Evolutionary conservation across 2,113 vertebrate genomes (phyloP), one percentile per base, ranked within the genome.

Genomic region (Arenaria interpres): DNA sequence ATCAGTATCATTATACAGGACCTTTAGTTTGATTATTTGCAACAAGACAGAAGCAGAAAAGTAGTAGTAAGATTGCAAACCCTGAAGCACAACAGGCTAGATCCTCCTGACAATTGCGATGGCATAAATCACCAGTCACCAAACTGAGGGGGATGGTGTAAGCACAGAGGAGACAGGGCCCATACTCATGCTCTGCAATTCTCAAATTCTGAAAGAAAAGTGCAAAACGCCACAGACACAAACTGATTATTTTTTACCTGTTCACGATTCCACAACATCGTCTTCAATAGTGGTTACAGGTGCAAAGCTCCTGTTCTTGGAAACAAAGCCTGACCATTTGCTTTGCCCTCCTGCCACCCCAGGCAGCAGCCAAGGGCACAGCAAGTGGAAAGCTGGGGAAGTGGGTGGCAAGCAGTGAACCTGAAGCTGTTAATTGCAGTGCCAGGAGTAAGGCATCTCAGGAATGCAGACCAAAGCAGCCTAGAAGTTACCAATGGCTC

Each of bases 391-490:
- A 83, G 90, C 96, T 48, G 72, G 96, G 97, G 97, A 97, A 97
- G 95, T 82, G 64, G 90, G 95, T 91, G 95, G 97, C 98, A 96
- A 94, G 98, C 98, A 96, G 98, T 96, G 98, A 98, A 96, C 98
- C 98, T 94, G 97, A 97, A 98, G 98, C 96, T 97, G 98, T 91
- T 98, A 98, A 98, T 96, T 97, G 98, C 97, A 59, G 94, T 73
- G 98, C 97, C 96, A 96, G 84, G 41, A 95, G 91, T 95, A 89
- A 99, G 93, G 98, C 98, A 99, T 98, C 80, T 97, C 93, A 98
- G 98, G 99, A 99, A 99, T 99, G 99, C 98, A 97, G 98, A 93
- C 90, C 97, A 98, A 97, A 96, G 97, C 97, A 94, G 97, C 96
- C 96, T 97, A 89, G 67, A 96, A 93, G 96, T 97, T 96, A 78